Evolutionary conservation across 2,113 vertebrate genomes (phyloP).

Genomic region (Onychorhynchus coronatus): DNA sequence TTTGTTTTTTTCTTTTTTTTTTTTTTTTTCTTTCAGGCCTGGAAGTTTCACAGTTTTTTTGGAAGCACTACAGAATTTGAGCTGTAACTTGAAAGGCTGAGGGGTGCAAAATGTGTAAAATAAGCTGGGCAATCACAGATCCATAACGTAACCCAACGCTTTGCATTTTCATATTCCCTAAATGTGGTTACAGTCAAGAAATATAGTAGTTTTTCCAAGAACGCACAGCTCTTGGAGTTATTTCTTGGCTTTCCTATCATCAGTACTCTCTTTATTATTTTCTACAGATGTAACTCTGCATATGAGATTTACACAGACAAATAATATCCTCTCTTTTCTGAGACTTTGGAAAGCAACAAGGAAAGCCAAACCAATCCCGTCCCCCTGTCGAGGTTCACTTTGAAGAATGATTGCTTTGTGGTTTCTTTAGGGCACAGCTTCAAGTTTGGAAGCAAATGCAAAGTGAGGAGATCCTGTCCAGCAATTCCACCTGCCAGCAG

Average conservation of each 20-base stretch:
- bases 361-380: not conserved
- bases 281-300: not conserved
- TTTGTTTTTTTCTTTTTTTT: no score
- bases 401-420: constrained; percentile 27
- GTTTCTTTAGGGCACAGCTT: constrained; percentile 13
- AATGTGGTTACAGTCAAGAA: not conserved
- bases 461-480: not conserved
- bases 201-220: not conserved
- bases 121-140: not conserved
- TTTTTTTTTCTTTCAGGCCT: not conserved
- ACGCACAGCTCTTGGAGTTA: not conserved
- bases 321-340: constrained; percentile 18
- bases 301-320: not conserved
- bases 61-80: not conserved
- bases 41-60: not conserved
- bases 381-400: not conserved
- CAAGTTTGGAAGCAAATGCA: constrained; percentile 27
- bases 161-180: not conserved
- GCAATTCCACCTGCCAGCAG: constrained; percentile 2
- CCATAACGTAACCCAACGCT: not conserved
- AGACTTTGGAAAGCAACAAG: not conserved
- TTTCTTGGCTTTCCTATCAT: not conserved
- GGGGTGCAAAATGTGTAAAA: not conserved
- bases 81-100: not conserved
- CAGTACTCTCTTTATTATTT: not conserved